These are phyloP conservation scores for Colletes latitarsis DNA, from an alignment of 1,140 invertebrate species.

Conservation along the genomic window DNA sequence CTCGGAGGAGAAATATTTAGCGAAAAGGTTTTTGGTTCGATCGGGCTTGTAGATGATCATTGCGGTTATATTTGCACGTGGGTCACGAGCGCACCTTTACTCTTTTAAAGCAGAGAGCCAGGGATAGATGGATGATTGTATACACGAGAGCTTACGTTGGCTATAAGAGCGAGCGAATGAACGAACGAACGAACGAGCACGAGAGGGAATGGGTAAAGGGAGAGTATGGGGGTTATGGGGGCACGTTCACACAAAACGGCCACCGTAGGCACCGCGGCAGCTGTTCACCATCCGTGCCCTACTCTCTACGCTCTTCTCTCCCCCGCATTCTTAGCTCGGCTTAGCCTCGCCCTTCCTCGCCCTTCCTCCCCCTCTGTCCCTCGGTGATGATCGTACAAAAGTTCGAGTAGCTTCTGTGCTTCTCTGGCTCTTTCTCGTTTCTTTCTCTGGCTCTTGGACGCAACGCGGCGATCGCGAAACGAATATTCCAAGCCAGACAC, in stretches of 20 bases:
- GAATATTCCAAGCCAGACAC: background rate
- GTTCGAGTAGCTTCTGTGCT: constrained; percentile 47
- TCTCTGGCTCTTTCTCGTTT: constrained; percentile 1
- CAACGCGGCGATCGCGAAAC: background rate
- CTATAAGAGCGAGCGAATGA: background rate
- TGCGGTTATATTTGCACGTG: background rate
- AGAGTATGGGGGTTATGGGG: constrained; percentile 74
- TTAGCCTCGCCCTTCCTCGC: constrained; percentile 63
- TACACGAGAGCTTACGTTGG: constrained; percentile 30
- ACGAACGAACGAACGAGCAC: background rate
- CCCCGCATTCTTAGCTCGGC: constrained; percentile 68
- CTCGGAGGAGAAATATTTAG: background rate
- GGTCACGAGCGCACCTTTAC: constrained; percentile 60
- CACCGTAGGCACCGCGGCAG: constrained; percentile 70
- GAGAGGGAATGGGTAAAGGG: constrained; percentile 12
- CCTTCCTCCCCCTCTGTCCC: constrained; percentile 48
- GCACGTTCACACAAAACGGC: constrained; percentile 73
- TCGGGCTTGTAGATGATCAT: constrained; percentile 48
- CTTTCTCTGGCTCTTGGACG: constrained; percentile 5
- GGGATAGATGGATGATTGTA: constrained; percentile 37
- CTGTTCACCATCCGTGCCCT: constrained; percentile 78
- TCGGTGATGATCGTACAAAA: constrained; percentile 38
- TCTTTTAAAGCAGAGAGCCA: constrained; percentile 21
- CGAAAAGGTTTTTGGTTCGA: constrained; percentile 55
- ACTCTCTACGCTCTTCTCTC: constrained; percentile 59